Base-by-base conservation (phyloP, 2,113 vertebrate species). In the Brachypteracias leptosomus region DNA sequence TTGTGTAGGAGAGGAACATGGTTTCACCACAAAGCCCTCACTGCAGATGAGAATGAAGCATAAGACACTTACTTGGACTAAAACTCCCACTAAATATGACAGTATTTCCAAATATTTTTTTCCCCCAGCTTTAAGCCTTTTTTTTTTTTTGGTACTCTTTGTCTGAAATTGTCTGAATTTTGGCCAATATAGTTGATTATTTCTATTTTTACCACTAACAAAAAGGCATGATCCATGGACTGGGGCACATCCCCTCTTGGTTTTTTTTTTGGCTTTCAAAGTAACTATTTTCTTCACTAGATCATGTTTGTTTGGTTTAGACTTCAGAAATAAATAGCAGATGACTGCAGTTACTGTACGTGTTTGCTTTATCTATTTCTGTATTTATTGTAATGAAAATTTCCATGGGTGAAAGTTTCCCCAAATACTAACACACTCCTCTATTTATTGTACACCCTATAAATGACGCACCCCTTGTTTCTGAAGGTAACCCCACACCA, bases 291-390 rank as follows among this genome's bases (percentile, higher is more conserved):
- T 85, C 73, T 75, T 22, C 58, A 89, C 89, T 93, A 91, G 93
- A 93, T 95, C 89, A 89, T 78, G 95, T 94, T 79, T 94, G 77
- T 89, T 94, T 89, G 36, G 54, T 82, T 91, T 66, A 93, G 68
- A 89, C 73, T 90, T 81, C 61, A 93, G 89, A 85, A 95, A 95
- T 94, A 93, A 95, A 91, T 91, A 96, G 89, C 93, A 95, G 89
- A 97, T 96, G 94, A 92, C 13, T 46, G 51, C 89, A 89, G 80
- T 87, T 76, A 75, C n/a, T 79, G 38, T 52, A 72, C 7, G 33
- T 36, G 25, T 73, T 62, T 74, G 40, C 38, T 85, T 91, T 82
- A 95, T 54, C 52, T 57, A 36, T 67, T 94, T 89, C 68, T 78
- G 36, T 85, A 75, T 82, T 89, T 93, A 88, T 28, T 70, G 51